Percentiles rank a stretch among this genome's conserved stretches.
Evolutionary conservation across 1,140 invertebrate species (phyloP).

Genomic region (Platorchestia sp.): DNA sequence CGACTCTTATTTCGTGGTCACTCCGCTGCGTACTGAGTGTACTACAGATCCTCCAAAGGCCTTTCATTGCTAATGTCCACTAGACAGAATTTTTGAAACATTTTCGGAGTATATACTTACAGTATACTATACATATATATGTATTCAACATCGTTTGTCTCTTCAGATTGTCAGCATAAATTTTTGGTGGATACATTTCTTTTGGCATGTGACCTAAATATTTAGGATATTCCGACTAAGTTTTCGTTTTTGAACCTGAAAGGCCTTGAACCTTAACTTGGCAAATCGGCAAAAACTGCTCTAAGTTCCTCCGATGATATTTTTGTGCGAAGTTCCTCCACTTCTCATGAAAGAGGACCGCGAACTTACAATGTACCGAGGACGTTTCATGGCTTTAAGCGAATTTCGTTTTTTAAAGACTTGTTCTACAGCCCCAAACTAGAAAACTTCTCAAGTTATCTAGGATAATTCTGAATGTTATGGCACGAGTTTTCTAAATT

Average conservation of each 20-base stretch:
- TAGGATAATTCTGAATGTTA: not conserved
- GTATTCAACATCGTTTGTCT: too few species aligned
- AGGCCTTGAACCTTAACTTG: not conserved
- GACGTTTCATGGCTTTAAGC: not conserved
- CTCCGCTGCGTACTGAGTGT: too few species aligned
- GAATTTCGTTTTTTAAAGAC: not conserved
- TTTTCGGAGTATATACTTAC: too few species aligned
- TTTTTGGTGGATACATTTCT: too few species aligned
- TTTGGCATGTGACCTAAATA: too few species aligned
- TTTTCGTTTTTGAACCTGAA: not conserved
- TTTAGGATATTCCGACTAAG: too few species aligned
- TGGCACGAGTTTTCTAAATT: not conserved
- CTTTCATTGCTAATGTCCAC: too few species aligned
- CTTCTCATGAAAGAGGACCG: not conserved
- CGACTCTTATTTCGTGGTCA: too few species aligned
- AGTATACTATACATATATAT: too few species aligned
- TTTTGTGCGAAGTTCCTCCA: not conserved
- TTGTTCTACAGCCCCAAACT: not conserved
- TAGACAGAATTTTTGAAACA: too few species aligned
- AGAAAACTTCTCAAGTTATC: not conserved
- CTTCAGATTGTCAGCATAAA: too few species aligned
- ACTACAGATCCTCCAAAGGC: too few species aligned
- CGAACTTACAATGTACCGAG: not conserved
- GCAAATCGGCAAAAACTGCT: not conserved
- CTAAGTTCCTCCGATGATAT: not conserved